These are phyloP conservation scores for Steatornis caripensis DNA, from an alignment of 2,113 vertebrate species.

Conservation along the genomic window DNA sequence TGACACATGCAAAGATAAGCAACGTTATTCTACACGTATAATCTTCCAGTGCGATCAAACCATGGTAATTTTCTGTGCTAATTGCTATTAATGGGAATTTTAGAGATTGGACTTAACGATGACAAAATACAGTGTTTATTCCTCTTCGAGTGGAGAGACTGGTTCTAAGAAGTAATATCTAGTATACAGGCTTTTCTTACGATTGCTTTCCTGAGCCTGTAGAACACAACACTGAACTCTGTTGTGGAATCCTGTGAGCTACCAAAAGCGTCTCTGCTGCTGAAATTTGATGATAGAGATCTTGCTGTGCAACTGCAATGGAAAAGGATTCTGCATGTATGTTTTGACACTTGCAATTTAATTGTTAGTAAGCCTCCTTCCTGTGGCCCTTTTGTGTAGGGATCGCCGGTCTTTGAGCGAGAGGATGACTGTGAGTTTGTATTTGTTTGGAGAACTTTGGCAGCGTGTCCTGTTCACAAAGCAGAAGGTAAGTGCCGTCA, in stretches of 20 bases:
- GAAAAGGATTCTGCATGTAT: background rate
- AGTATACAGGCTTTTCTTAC: background rate
- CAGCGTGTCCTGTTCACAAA: constrained; percentile 86
- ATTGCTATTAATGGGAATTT: background rate
- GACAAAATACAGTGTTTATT: background rate
- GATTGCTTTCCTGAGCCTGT: background rate
- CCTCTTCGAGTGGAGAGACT: background rate
- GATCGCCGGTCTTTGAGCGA: constrained; percentile 85
- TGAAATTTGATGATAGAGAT: background rate
- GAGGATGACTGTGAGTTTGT: constrained; percentile 86
- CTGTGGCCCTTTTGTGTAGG: constrained; percentile 65
- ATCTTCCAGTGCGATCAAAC: constrained; percentile 87
- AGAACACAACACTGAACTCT: background rate
- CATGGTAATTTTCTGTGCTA: constrained; percentile 64
- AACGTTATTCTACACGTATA: constrained; percentile 87
- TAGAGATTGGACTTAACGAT: background rate
- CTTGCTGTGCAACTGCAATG: background rate
- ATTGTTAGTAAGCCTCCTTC: background rate
- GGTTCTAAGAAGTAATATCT: background rate
- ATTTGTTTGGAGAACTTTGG: constrained; percentile 92
- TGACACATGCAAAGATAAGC: constrained; percentile 74
- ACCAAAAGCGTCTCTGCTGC: background rate
- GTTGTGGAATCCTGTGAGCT: accelerated
- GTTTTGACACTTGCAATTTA: background rate
- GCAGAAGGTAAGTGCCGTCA: constrained; percentile 75